Evolutionary conservation across 2,888 invertebrate species (phyloP), one percentile per base, ranked within the genome.

Genomic region (Rapana venosa): DNA sequence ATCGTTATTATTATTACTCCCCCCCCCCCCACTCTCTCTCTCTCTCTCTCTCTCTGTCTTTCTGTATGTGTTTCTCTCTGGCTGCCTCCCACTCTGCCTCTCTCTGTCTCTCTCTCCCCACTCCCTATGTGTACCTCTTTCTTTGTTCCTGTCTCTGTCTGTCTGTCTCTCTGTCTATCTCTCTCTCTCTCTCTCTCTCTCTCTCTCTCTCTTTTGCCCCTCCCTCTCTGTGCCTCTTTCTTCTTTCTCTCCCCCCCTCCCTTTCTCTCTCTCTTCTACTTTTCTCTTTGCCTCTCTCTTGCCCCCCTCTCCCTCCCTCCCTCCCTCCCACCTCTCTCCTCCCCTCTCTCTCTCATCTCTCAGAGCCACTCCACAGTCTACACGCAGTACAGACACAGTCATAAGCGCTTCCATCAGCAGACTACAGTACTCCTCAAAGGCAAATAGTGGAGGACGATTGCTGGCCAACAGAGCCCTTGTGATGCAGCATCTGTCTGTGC

Each of bases 181-280:
- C 26, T 83, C 83, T 83, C 47, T 83, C 47, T 47, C 26, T 35
- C 83, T 47, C 26, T 83, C 83, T 83, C 20, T 83, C 83, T 47
- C 81, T 81, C 35, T 81, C 81, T 81, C 81, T n/a, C n/a, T n/a
- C 36, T 22, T 81, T 36, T 35, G 15, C 36, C 81, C 22, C 36
- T 81, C 36, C 30, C 36, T 81, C 35, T 35, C 81, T 81, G 5
- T n/a, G 6, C 13, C 13, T 66, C 6, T 30, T 1, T 47, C 2
- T n/a, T 77, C 77, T 77, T 5, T 30, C 1, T 13, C n/a, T n/a
- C 2, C 77, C 77, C n/a, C n/a, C n/a, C n/a, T n/a, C n/a, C n/a
- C n/a, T n/a, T n/a, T 32, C 77, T 32, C 5, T 79, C 77, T 32
- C 5, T 79, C 77, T 32, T 81, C 81, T 81, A 13, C 32, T 32